Evolutionary conservation across 2,113 vertebrate species (phyloP).

Genomic region (Agapornis roseicollis): DNA sequence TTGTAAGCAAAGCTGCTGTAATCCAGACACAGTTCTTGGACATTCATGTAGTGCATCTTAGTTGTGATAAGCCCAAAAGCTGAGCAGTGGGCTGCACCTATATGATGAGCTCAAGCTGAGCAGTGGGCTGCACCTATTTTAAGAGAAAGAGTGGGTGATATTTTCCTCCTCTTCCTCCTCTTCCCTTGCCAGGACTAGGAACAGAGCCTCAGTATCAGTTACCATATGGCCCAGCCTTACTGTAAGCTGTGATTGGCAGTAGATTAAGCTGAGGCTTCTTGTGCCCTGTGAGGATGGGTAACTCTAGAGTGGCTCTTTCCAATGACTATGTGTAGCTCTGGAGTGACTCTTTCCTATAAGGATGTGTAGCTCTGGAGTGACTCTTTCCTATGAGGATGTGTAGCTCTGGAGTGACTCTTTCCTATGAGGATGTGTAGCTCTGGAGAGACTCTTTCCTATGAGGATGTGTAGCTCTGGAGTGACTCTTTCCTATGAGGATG

Average conservation of each 20-base stretch:
- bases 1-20: slow-evolving; percentile 4
- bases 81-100: background rate
- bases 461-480: background rate
- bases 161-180: background rate
- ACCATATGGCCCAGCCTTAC: background rate
- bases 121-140: slow-evolving; percentile 31
- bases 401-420: background rate
- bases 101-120: background rate
- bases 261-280: background rate
- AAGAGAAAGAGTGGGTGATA: slow-evolving; percentile 15
- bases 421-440: background rate
- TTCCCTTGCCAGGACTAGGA: slow-evolving; percentile 8
- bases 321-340: background rate
- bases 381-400: background rate
- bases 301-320: background rate
- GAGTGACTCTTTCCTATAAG: background rate
- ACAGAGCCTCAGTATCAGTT: background rate
- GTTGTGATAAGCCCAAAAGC: background rate
- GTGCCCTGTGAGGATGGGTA: background rate
- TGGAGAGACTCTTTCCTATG: background rate
- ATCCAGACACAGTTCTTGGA: background rate
- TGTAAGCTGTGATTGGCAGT: background rate
- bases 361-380: background rate
- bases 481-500: background rate
- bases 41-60: background rate